phyloP scores from a whole-genome alignment of 1,140 invertebrate species.

The Drosophila tropicalis region DNA sequence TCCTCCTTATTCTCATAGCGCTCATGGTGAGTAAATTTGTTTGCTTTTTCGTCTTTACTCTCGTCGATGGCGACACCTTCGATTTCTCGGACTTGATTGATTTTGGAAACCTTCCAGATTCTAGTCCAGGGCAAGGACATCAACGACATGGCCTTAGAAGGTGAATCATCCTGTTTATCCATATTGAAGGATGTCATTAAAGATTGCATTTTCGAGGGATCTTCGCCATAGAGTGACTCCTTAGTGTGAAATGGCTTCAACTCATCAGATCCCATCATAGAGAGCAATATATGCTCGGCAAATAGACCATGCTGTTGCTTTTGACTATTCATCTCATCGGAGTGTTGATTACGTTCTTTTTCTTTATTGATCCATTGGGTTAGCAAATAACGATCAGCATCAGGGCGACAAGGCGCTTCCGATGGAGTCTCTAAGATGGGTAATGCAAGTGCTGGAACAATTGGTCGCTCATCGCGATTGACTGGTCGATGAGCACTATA shows the following conservation, averaged over 20 bases:
- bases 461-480: not conserved
- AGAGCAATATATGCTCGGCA: conserved; percentile 57
- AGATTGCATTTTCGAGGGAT: not conserved
- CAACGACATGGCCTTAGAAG: conserved; percentile 41
- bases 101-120: conserved; percentile 8
- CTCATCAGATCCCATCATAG: conserved; percentile 57
- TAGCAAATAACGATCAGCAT: conserved; percentile 39
- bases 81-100: not conserved
- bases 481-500: not conserved
- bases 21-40: not conserved
- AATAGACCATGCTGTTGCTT: conserved; percentile 40
- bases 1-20: conserved; percentile 15
- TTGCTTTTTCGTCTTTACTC: not conserved
- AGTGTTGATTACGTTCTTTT: not conserved
- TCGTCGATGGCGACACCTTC: conserved; percentile 1
- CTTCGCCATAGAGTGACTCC: not conserved
- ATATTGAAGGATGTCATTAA: not conserved
- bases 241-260: conserved; percentile 27
- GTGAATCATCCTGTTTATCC: not conserved
- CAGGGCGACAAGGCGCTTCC: not conserved
- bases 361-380: conserved; percentile 38
- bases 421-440: not conserved
- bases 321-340: not conserved
- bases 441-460: not conserved
- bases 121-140: conserved; percentile 43